Base-by-base conservation (phyloP, 2,113 vertebrate genomes). In the Malurus elegans region DNA sequence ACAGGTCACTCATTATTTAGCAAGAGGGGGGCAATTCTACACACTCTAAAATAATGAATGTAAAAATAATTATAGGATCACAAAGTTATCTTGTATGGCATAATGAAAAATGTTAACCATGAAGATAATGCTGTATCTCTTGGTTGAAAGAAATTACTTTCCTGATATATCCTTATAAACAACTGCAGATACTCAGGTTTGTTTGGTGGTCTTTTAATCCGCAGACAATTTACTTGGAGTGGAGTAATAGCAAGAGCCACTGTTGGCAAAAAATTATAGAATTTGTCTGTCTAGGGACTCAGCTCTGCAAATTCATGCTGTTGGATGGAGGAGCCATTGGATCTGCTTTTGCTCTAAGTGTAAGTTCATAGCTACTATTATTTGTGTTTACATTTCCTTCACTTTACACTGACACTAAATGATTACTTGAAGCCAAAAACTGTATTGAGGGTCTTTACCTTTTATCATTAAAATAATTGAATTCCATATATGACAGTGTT, bases 1-100 rank as follows among this genome's bases (percentile, higher is more conserved):
- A 96, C 72, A 96, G 96, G 97, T 98, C 98, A 97, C 94, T 97
- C 82, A 81, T 93, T 97, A 96, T 92, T 97, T 97, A 97, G 94
- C 90, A 96, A 94, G 83, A 96, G 93, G 78, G 93, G 95, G 69
- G 50, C 93, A 95, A 81, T 83, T 89, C 80, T 94, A 95, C 92
- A 91, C 95, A 60, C 81, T 96, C 92, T 92, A 96, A 97, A 97
- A 95, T 97, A 96, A 96, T 96, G 92, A 97, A 96, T 97, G 76
- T 80, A 96, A 95, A 97, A 96, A 93, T 97, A 97, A 98, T 97
- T 95, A 96, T 88, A 95, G 81, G 89, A 95, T 96, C 95, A 86
- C 83, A 76, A 98, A 97, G 81, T 96, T 97, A 96, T 95, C 81
- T 94, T 95, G 74, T 83, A 58, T 79, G 82, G 28, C 82, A 81